These are phyloP conservation scores for Salvator merianae DNA, from an alignment of 2,113 vertebrate species.

Conservation along the genomic window DNA sequence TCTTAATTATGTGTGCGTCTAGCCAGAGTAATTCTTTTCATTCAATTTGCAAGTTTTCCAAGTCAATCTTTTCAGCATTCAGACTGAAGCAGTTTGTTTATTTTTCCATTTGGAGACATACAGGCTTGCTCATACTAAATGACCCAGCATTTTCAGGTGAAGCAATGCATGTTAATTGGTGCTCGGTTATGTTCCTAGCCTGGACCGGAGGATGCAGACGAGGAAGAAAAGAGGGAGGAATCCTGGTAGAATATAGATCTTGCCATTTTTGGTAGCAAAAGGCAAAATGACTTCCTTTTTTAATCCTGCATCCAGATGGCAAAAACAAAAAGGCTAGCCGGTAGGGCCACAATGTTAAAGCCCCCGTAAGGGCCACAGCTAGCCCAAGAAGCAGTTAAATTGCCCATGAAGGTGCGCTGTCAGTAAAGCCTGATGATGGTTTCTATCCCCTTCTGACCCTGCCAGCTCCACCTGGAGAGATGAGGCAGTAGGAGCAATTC, in stretches of 20 bases:
- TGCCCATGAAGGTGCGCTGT: no score
- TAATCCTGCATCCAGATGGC: no score
- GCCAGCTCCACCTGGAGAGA: no score
- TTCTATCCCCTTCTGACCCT: no score
- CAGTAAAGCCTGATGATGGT: no score
- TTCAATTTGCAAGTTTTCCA: conserved; percentile 68
- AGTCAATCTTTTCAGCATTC: conserved; percentile 67
- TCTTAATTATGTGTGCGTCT: conserved; percentile 70
- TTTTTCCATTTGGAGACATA: conserved; percentile 59
- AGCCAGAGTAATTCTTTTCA: conserved; percentile 69
- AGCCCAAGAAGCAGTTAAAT: no score
- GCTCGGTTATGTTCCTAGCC: background rate
- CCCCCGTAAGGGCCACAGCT: no score
- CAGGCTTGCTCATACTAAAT: conserved; percentile 45
- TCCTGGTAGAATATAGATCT: background rate
- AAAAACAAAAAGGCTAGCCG: no score
- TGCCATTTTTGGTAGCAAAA: background rate
- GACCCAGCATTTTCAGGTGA: conserved; percentile 34
- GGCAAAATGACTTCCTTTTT: background rate
- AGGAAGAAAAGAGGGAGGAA: background rate
- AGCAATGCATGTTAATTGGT: conserved; percentile 38
- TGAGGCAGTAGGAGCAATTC: no score
- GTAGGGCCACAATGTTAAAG: no score
- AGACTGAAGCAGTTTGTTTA: conserved; percentile 52
- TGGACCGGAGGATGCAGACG: conserved; percentile 30